Base-by-base conservation (phyloP, 92 coral and sea anemone species). In the Virgularia gustaviana region DNA sequence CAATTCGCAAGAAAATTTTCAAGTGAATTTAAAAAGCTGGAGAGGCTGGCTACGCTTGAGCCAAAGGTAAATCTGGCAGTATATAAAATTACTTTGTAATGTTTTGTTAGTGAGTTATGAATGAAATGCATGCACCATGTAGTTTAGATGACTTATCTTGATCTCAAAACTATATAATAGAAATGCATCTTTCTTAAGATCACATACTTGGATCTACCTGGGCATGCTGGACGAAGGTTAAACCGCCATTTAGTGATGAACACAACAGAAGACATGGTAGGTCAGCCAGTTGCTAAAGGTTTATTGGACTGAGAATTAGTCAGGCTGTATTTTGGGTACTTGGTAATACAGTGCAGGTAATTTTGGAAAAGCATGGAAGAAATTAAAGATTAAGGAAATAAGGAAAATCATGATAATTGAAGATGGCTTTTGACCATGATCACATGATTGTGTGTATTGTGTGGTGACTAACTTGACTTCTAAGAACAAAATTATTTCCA, bases 221-320 rank as follows among this genome's bases (percentile, higher is more conserved):
- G 98, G 1, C 96, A 89, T n/a, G 31, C 87, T 34, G 85, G 77
- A 51, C 79, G 85, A 57, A 77, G 90, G 71, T 44, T 89, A 44
- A 63, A 75, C 36, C 82, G 98, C 38, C 83, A 80, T 27, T 44
- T 92, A 61, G 86, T 90, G 13, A 20, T 92, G 44, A 92, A 92
- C 79, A 81, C 86, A 53, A 77, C 88, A 29, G 91, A 89, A 58
- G 98, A 92, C 54, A 83, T 92, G 98, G 98, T 91, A 77, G 33
- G 66, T 8, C 39, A 44, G 13, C 30, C 8, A 42, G 32, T 55
- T 36, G 9, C 9, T 31, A 1, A 10, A 16, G n/a, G 9, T 27
- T 15, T 36, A 7, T 32, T 72, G 49, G 22, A 15, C 44, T n/a
- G n/a, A n/a, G n/a, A n/a, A n/a, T n/a, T n/a, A n/a, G n/a, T n/a